phyloP scores from a whole-genome alignment of 2,797 vertebrate species.

The Meda fulgida region DNA sequence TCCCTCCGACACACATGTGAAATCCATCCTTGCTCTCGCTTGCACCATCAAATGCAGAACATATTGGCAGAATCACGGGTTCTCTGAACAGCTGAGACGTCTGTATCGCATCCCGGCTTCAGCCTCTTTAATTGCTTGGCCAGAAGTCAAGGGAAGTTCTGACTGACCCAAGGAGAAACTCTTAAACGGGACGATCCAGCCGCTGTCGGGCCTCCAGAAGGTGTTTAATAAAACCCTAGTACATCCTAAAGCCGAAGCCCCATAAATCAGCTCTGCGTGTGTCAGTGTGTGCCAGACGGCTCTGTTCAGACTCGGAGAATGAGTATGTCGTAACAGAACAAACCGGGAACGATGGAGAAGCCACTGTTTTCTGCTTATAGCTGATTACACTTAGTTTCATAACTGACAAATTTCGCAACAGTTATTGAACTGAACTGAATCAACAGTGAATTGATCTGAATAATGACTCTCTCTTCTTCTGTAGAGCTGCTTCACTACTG shows the following conservation, averaged over 20 bases:
- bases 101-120: slow-evolving; percentile 61
- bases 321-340: too few species aligned
- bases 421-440: background rate
- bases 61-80: slow-evolving; percentile 71
- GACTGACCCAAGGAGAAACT: slow-evolving; percentile 59
- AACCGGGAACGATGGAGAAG: too few species aligned
- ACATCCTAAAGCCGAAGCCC: slow-evolving; percentile 71
- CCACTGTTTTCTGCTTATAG: background rate
- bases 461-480: background rate
- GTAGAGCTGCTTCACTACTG: background rate
- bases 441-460: background rate
- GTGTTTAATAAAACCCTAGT: slow-evolving; percentile 79
- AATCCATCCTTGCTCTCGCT: slow-evolving; percentile 80
- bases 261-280: slow-evolving; percentile 57
- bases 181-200: slow-evolving; percentile 67
- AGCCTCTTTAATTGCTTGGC: slow-evolving; percentile 72
- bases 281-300: background rate
- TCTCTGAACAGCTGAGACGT: slow-evolving; percentile 55
- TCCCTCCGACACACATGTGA: slow-evolving; percentile 74
- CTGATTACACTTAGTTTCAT: background rate
- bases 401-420: background rate
- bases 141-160: slow-evolving; percentile 67
- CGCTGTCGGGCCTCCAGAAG: slow-evolving; percentile 69
- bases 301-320: background rate
- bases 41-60: slow-evolving; percentile 75